Evolutionary conservation across 35 echinoderm and acorn worm genomes (phyloP).

Genomic region (Lytechinus variegatus): DNA sequence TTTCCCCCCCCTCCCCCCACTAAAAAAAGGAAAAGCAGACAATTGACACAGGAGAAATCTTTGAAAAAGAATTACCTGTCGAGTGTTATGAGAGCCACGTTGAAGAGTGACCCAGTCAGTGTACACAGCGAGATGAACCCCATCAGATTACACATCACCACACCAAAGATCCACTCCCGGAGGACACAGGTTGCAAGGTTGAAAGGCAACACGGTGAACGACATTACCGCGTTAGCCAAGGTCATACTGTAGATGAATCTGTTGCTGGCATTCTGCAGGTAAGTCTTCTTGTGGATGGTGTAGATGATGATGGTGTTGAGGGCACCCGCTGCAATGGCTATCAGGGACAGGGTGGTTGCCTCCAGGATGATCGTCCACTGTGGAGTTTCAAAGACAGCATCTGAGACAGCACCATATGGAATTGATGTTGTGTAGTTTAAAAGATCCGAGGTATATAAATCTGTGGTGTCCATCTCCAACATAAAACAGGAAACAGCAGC

Average conservation of each 20-base stretch:
- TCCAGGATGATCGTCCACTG: slow-evolving; percentile 26
- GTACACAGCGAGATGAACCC: slow-evolving; percentile 53
- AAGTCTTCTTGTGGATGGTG: slow-evolving; percentile 30
- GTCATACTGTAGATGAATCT: slow-evolving; percentile 61
- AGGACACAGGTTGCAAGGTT: slow-evolving; percentile 17
- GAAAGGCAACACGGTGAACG: slow-evolving; percentile 53
- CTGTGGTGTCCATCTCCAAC: not conserved
- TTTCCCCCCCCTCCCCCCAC: too few relatives aligned
- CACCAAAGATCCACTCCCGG: slow-evolving; percentile 59
- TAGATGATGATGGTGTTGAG: slow-evolving; percentile 49
- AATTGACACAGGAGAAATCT: too few relatives aligned
- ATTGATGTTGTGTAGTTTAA: not conserved
- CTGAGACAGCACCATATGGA: not conserved
- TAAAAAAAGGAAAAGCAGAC: too few relatives aligned
- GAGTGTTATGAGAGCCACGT: slow-evolving; percentile 34
- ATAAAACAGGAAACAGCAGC: not conserved
- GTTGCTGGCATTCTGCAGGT: slow-evolving; percentile 49
- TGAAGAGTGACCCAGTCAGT: slow-evolving; percentile 51
- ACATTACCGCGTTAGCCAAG: slow-evolving; percentile 41
- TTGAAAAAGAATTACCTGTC: slow-evolving; percentile 49
- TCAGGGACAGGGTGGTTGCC: slow-evolving; percentile 21
- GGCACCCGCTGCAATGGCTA: slow-evolving; percentile 12
- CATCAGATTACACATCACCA: slow-evolving; percentile 63
- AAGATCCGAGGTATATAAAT: not conserved
- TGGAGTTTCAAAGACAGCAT: not conserved